Evolutionary conservation across 2,797 vertebrate genomes (phyloP), one percentile per base, ranked within the genome.

Genomic region (Potorous gilbertii): DNA sequence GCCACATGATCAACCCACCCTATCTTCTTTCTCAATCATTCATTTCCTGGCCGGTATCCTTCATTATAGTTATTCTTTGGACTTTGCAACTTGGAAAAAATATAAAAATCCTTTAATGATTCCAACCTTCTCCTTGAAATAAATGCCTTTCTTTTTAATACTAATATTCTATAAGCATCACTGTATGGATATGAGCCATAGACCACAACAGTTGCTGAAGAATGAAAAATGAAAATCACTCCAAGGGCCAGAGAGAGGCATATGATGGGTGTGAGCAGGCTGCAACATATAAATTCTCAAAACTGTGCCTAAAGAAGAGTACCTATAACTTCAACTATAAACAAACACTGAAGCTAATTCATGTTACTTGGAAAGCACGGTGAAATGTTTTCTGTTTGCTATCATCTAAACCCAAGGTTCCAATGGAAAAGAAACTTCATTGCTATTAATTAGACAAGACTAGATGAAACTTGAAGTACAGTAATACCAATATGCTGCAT

Each of bases 81-180:
- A 50, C 21, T 87, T 87, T 87, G 21, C 21, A 50, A 87, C 74
- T 87, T 87, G 74, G 74, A 50, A 87, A 59, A 74, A 87, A 27
- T 46, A 50, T 87, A 87, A 87, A 87, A 24, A 40, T 50, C 24
- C 3, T 27, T 87, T 27, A 50, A 87, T 87, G 74, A 46, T 46
- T 87, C 40, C 74, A 87, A 50, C 74, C 21, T 50, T 87, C 40
- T 87, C 21, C 40, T 46, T 50, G 74, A 87, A 87, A 87, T 46
- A 74, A 74, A 50, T 87, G 40, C 8, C 74, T 87, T 50, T 81
- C 74, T 81, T 87, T 87, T 87, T 87, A 50, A 87, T 87, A 87
- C 74, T 87, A 87, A 87, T 87, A 87, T 87, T 87, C 74, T 87
- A 50, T 87, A 50, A 87, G 74, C 74, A 46, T 87, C 74, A 87